phyloP scores from a whole-genome alignment of 2,888 invertebrate species.

The Eilema depressum region DNA sequence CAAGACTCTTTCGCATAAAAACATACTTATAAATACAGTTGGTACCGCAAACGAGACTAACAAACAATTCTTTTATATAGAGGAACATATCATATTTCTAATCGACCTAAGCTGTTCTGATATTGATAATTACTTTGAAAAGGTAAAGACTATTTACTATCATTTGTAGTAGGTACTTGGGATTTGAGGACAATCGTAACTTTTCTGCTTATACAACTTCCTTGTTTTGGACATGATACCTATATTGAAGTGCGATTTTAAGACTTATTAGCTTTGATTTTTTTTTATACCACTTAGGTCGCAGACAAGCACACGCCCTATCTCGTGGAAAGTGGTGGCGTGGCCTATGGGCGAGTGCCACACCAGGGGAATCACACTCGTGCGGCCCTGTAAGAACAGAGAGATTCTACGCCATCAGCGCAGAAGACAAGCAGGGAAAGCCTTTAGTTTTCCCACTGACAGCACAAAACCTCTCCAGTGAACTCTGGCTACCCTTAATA shows the following conservation, averaged over 20 bases:
- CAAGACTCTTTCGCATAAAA: slow-evolving; percentile 54
- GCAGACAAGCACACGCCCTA: too few species aligned
- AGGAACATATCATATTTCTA: slow-evolving; percentile 68
- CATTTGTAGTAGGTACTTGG: not conserved
- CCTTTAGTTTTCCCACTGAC: too few species aligned
- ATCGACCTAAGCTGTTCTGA: slow-evolving; percentile 69
- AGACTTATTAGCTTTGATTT: too few species aligned
- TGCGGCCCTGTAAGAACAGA: too few species aligned
- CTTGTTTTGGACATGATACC: not conserved
- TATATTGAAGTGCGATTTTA: not conserved
- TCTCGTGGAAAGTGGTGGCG: too few species aligned
- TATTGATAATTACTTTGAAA: slow-evolving; percentile 28
- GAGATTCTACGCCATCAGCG: too few species aligned
- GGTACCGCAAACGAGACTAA: slow-evolving; percentile 56
- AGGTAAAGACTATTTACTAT: not conserved
- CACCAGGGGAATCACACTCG: too few species aligned
- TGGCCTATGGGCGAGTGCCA: too few species aligned
- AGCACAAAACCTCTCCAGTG: too few species aligned
- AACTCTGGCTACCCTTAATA: too few species aligned
- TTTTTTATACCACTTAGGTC: too few species aligned
- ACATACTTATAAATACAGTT: slow-evolving; percentile 58
- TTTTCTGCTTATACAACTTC: not conserved
- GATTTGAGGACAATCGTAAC: not conserved
- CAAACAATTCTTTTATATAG: slow-evolving; percentile 55
- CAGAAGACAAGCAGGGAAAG: too few species aligned